Evolutionary conservation across 1,140 invertebrate genomes (phyloP).

Genomic region (Harlomillsia oculata): DNA sequence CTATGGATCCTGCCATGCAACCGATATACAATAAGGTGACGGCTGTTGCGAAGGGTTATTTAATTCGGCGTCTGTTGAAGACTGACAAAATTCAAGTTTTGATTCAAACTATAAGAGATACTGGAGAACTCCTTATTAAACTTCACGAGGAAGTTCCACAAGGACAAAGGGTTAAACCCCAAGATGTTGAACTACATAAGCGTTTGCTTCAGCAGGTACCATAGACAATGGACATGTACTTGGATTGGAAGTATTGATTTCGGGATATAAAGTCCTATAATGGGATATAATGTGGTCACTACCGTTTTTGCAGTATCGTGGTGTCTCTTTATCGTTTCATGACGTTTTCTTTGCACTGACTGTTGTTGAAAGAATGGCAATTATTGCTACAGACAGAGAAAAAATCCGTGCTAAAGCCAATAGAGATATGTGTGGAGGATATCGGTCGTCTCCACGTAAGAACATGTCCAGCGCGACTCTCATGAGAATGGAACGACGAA

Average conservation of each 20-base stretch:
- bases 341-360: constrained; percentile 34
- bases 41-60: constrained; percentile 65
- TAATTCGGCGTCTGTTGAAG: constrained; percentile 63
- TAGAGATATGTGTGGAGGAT: not conserved
- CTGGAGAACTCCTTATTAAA: constrained; percentile 61
- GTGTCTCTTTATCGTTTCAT: constrained; percentile 30
- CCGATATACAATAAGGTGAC: constrained; percentile 47
- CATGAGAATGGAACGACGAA: constrained; percentile 23
- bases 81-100: constrained; percentile 68
- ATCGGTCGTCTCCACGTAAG: not conserved
- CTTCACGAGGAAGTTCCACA: constrained; percentile 52
- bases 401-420: constrained; percentile 26
- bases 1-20: constrained; percentile 29
- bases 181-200: constrained; percentile 23
- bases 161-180: constrained; percentile 14
- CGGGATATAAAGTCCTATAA: no score
- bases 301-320: constrained; percentile 24
- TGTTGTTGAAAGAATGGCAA: constrained; percentile 31
- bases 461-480: constrained; percentile 31
- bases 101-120: constrained; percentile 69
- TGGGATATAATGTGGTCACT: no score
- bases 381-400: constrained; percentile 32
- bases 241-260: no score
- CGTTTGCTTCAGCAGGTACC: constrained; percentile 30
- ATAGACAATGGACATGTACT: no score